A percentile compares a stretch with the other conserved stretches of the same genome.
Conservation (phyloP, 2,888 invertebrate species). For the Drosophila peninsularis region DNA sequence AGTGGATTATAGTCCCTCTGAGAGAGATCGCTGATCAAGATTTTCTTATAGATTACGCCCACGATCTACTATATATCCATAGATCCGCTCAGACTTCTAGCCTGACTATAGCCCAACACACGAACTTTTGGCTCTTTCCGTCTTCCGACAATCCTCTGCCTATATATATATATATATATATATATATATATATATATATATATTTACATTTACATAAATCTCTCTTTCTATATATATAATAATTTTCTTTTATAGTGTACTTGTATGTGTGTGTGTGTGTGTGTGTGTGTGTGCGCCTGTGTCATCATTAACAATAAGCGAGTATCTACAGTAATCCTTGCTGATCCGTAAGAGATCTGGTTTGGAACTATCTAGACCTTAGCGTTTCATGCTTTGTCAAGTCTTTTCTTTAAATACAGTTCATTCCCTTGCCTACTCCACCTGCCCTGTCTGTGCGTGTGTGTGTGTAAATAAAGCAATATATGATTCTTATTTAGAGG, state of each 20-base stretch:
- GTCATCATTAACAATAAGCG: constrained; percentile 34
- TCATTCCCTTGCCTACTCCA: constrained; percentile 9
- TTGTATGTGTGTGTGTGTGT: constrained; percentile 6
- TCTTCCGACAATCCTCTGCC: background rate
- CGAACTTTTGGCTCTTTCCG: background rate
- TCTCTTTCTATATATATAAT: background rate
- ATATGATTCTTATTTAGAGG: constrained; percentile 31
- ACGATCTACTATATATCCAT: too few species aligned
- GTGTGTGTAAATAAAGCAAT: constrained; percentile 4
- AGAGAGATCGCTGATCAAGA: too few species aligned
- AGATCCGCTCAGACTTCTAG: too few species aligned
- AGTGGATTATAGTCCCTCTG: too few species aligned
- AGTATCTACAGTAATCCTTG: constrained; percentile 38
- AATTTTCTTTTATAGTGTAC: constrained; percentile 7
- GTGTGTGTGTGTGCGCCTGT: too few species aligned
- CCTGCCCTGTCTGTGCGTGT: constrained; percentile 14
- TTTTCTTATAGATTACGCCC: too few species aligned
- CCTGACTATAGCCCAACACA: too few species aligned
- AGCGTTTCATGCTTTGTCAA: constrained; percentile 53
- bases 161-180: background rate
- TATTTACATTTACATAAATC: background rate
- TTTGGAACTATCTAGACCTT: constrained; percentile 48
- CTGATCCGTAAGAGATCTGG: constrained; percentile 29
- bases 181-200: background rate
- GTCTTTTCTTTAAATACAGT: constrained; percentile 55